A percentile compares a stretch with the other conserved stretches of the same genome.
phyloP scores from a whole-genome alignment of 2,888 invertebrate genomes.

The Amitus sp. region DNA sequence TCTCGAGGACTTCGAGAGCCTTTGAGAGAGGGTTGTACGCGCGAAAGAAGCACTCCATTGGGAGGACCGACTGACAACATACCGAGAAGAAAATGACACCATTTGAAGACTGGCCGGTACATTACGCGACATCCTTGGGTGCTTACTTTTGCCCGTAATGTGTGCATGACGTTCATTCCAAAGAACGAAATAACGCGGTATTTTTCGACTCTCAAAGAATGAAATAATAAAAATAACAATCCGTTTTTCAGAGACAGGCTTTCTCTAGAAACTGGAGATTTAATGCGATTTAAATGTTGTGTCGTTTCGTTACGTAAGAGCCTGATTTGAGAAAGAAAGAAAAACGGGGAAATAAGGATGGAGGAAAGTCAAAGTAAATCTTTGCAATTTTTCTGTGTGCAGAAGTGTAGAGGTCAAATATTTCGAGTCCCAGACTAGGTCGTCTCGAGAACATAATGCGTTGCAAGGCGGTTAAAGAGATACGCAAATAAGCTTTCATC shows the following conservation, averaged over 20 bases:
- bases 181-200: background rate
- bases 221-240: background rate
- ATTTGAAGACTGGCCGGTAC: slow-evolving; percentile 16
- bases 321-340: background rate
- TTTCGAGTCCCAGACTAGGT: slow-evolving; percentile 56
- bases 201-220: background rate
- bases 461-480: slow-evolving; percentile 54
- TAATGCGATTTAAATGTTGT: background rate
- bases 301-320: background rate
- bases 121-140: slow-evolving; percentile 22
- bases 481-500: slow-evolving; percentile 57
- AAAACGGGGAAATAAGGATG: too few relatives aligned
- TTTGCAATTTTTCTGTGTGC: slow-evolving; percentile 35
- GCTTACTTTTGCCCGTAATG: slow-evolving; percentile 19
- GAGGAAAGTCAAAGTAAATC: slow-evolving; percentile 8
- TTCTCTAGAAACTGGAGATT: background rate
- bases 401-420: slow-evolving; percentile 54
- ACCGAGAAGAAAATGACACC: slow-evolving; percentile 51
- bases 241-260: background rate
- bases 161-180: slow-evolving; percentile 31
- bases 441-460: slow-evolving; percentile 60
- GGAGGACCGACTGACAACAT: slow-evolving; percentile 51
- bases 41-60: slow-evolving; percentile 61
- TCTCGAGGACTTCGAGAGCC: slow-evolving; percentile 58
- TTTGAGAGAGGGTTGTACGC: slow-evolving; percentile 60